Base-by-base conservation (phyloP, 2,113 vertebrate genomes). In the Anser brachyrhynchus region DNA sequence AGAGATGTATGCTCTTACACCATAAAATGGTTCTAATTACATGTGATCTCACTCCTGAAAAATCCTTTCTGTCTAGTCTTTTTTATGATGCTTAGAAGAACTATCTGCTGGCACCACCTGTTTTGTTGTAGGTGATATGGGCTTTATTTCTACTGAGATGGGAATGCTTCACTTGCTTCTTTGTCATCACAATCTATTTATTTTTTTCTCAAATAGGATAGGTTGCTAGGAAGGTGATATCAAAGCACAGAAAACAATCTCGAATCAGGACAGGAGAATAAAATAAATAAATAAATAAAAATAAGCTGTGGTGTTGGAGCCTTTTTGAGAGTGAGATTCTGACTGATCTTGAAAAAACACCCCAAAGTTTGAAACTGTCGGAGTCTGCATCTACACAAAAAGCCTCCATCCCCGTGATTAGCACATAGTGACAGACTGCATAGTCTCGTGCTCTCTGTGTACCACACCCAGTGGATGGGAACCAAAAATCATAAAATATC, bases 281-380 rank as follows among this genome's bases (percentile, higher is more conserved):
- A 83, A 5, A 17, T 14, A 43, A 43, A 43, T 15, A 43, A 43
- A 43, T 6, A 43, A 43, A 43, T 15, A 43, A 43, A 11, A 39
- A 70, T 41, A 80, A 73, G 5, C 0, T 1, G 18, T 39, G 8
- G 5, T 6, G 4, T 31, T 6, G 9, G 8, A 71, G 5, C 2
- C 13, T 65, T 70, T 86, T 44, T 64, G 57, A 58, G 58, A 33
- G 23, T 75, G 65, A 19, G 6, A 75, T 87, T 95, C 51, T 89
- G 58, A 37, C 51, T 65, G 26, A 62, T 15, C 22, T 92, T 51
- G 58, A 52, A 70, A 81, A 89, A 75, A 7, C 5, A 41, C 1
- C 12, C 2, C 9, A 16, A 3, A 75, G 14, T 58, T 20, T 65
- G 67, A 82, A 84, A 87, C 51, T 41, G 37, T 33, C 28, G 6